Conservation (phyloP, 2,113 vertebrate species). For the Cairina moschata region DNA sequence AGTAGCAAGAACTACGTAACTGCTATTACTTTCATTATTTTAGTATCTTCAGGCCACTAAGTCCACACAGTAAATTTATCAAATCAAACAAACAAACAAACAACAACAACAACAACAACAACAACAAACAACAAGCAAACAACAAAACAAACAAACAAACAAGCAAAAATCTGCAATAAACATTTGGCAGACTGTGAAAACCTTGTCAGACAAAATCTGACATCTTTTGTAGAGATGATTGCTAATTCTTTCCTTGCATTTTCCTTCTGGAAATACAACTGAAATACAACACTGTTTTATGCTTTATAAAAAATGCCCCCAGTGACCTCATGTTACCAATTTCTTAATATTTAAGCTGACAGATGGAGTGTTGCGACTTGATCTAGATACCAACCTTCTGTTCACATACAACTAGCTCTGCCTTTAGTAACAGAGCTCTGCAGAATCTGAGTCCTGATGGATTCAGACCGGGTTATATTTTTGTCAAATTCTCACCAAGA, state of each 20-base stretch:
- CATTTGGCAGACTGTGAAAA: neutral
- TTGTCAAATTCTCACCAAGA: neutral
- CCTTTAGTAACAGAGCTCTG: neutral
- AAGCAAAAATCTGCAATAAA: neutral
- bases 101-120: neutral
- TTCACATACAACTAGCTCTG: slow-evolving; percentile 28
- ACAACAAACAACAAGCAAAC: neutral
- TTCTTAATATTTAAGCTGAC: slow-evolving; percentile 65
- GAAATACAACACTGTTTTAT: neutral
- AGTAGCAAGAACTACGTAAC: neutral
- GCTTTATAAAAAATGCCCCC: slow-evolving; percentile 13
- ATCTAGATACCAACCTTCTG: slow-evolving; percentile 55
- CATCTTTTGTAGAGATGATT: neutral
- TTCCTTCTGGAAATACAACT: neutral
- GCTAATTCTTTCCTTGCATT: neutral
- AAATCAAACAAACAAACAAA: neutral
- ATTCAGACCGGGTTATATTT: neutral
- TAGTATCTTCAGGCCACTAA: neutral
- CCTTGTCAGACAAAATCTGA: neutral
- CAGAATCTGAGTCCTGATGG: neutral
- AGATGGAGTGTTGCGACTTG: slow-evolving; percentile 59
- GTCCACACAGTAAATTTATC: neutral
- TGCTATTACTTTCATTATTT: neutral
- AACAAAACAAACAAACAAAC: too few relatives aligned
- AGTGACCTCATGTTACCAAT: slow-evolving; percentile 16